These are phyloP conservation scores for Papilio machaon DNA, from an alignment of 1,140 invertebrate genomes.

Conservation along the genomic window DNA sequence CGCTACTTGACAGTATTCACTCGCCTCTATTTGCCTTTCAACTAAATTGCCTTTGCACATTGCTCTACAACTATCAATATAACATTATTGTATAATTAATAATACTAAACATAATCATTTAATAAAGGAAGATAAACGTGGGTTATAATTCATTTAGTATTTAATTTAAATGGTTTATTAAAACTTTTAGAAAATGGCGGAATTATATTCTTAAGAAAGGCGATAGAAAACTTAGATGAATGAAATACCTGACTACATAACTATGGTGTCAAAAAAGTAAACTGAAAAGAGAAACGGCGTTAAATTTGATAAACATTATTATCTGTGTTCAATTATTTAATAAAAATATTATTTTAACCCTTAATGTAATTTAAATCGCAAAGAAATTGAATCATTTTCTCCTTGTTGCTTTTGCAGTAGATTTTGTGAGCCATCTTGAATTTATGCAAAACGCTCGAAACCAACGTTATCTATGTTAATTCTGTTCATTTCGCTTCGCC, in stretches of 20 bases:
- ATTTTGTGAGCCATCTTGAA: constrained; percentile 36
- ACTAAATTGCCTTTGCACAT: constrained; percentile 63
- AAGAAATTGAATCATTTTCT: constrained; percentile 30
- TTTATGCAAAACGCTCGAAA: constrained; percentile 36
- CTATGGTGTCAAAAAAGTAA: no score
- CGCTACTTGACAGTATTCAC: constrained; percentile 71
- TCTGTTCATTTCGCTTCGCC: constrained; percentile 35
- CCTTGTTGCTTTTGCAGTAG: constrained; percentile 38
- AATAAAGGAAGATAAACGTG: no score
- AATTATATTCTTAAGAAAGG: no score
- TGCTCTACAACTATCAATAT: constrained; percentile 8
- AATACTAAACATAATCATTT: no score
- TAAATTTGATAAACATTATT: no score
- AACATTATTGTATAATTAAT: neutral
- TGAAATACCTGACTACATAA: no score
- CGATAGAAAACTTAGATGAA: no score
- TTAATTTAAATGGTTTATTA: no score
- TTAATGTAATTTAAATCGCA: constrained; percentile 8
- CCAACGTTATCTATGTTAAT: constrained; percentile 38
- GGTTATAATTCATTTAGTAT: no score
- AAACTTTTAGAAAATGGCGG: no score
- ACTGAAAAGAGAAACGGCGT: no score
- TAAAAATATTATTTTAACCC: neutral
- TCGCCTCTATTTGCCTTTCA: constrained; percentile 72
- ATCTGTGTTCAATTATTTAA: no score